Evolutionary conservation across 2,888 invertebrate species (phyloP).

Genomic region (Caenorhabditis uteleia): DNA sequence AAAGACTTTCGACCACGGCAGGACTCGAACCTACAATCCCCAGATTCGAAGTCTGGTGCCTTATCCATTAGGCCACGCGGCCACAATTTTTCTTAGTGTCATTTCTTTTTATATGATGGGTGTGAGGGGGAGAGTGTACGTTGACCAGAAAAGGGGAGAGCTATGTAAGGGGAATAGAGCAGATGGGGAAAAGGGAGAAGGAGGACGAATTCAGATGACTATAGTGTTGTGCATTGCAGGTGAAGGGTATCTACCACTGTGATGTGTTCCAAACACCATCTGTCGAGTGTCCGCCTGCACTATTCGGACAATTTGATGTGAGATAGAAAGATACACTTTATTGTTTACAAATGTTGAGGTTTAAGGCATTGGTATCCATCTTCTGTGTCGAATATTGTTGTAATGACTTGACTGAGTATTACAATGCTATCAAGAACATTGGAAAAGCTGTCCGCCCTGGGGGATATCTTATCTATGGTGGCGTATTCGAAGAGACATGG

Average conservation of each 20-base stretch:
- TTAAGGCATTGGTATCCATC: slow-evolving; percentile 60
- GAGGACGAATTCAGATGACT: no score
- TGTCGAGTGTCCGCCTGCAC: slow-evolving; percentile 47
- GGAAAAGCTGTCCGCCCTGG: slow-evolving; percentile 47
- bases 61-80: slow-evolving; percentile 60
- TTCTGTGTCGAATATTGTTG: slow-evolving; percentile 68
- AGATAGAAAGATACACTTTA: slow-evolving; percentile 7
- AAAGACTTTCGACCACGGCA: slow-evolving; percentile 43
- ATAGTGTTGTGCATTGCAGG: slow-evolving; percentile 26
- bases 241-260: slow-evolving; percentile 58
- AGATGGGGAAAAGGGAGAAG: neutral
- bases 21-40: slow-evolving; percentile 51
- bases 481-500: slow-evolving; percentile 67
- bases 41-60: slow-evolving; percentile 58
- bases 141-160: neutral
- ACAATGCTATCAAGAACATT: slow-evolving; percentile 51
- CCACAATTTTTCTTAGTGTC: no score
- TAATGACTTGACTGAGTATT: slow-evolving; percentile 59
- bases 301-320: slow-evolving; percentile 53
- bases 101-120: no score
- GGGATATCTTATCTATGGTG: slow-evolving; percentile 63
- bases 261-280: slow-evolving; percentile 59
- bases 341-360: no score
- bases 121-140: neutral
- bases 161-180: neutral